These are phyloP conservation scores for Rhynchonema sp. DNA, from an alignment of 2,888 invertebrate species.

Conservation along the genomic window DNA sequence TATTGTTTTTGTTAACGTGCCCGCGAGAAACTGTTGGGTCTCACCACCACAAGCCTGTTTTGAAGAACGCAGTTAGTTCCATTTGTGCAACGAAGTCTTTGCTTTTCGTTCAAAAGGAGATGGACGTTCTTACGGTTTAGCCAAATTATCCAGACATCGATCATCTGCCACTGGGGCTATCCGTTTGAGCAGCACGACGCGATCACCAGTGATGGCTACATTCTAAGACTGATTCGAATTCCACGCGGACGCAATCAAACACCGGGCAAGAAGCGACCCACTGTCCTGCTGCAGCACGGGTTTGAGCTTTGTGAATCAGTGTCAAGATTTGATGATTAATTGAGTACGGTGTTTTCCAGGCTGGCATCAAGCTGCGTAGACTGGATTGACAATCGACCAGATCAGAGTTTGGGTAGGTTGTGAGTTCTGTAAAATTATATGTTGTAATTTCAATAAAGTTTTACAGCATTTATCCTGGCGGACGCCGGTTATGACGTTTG, in stretches of 20 bases:
- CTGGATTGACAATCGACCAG: background rate
- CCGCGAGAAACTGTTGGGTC: no score
- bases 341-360: no score
- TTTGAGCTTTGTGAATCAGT: constrained; percentile 50
- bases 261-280: background rate
- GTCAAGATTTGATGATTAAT: no score
- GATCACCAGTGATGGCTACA: background rate
- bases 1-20: no score
- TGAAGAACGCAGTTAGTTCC: no score
- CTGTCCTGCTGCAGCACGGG: constrained; percentile 33
- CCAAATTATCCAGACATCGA: background rate
- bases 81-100: no score
- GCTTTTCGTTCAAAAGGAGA: no score
- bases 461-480: constrained; percentile 8
- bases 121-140: no score
- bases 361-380: background rate
- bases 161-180: background rate
- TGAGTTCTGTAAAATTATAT: background rate
- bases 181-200: background rate
- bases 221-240: background rate
- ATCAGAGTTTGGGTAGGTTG: background rate
- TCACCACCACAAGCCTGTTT: no score
- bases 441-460: background rate
- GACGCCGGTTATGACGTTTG: constrained; percentile 9
- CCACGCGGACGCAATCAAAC: background rate